Conservation (phyloP, 2,888 invertebrate species). For the Leptinotarsa peninsularis region DNA sequence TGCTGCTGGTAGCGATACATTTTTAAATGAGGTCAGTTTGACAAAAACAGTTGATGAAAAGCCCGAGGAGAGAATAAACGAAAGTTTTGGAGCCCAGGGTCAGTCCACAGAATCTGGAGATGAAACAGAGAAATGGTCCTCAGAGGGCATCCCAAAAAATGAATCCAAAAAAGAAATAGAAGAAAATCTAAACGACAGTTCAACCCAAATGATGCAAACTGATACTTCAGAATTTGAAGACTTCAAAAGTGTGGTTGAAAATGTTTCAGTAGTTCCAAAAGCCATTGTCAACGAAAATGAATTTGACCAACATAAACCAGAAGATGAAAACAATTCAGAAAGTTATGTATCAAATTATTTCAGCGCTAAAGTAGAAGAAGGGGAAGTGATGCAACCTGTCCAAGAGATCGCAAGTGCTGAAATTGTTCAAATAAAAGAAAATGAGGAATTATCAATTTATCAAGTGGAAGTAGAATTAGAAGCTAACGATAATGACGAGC, state of each 20-base stretch:
- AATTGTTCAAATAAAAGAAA: neutral
- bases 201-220: neutral
- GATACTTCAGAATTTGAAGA: neutral
- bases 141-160: neutral
- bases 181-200: neutral
- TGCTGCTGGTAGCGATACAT: neutral
- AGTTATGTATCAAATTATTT: neutral
- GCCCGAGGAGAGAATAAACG: neutral
- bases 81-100: too few relatives aligned
- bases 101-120: too few relatives aligned
- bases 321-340: neutral
- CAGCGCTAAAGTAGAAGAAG: neutral
- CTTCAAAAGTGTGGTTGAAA: neutral
- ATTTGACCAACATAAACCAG: too few relatives aligned
- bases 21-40: too few relatives aligned
- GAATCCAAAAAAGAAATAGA: neutral
- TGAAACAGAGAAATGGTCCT: neutral
- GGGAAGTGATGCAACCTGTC: neutral
- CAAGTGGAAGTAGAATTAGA: too few relatives aligned
- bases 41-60: neutral
- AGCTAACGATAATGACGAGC: too few relatives aligned
- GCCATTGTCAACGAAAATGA: too few relatives aligned
- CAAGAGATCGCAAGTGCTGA: neutral
- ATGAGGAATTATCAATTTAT: neutral
- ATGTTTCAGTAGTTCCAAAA: too few relatives aligned